Evolutionary conservation across 2,113 vertebrate genomes (phyloP).

Genomic region (Scalopus aquaticus): DNA sequence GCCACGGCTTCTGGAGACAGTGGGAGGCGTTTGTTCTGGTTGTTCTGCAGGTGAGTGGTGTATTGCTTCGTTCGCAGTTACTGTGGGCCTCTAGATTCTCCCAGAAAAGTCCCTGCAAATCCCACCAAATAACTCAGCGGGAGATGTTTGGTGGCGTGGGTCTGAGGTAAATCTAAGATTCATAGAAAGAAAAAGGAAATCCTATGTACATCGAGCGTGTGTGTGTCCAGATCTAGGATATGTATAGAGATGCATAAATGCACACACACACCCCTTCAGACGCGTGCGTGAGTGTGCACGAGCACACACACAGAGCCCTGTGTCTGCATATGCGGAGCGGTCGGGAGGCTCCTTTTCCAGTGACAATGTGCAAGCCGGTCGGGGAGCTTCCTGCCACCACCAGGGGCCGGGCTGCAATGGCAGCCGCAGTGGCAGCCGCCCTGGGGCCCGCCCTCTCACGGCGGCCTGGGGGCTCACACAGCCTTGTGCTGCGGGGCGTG

Average conservation of each 20-base stretch:
- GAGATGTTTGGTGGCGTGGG: constrained; percentile 84
- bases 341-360: constrained; percentile 75
- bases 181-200: constrained; percentile 80
- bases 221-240: constrained; percentile 75
- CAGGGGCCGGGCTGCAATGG: too few species aligned
- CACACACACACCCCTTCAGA: constrained; percentile 66
- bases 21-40: constrained; percentile 57
- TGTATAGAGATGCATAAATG: constrained; percentile 77
- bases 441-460: too few species aligned
- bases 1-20: constrained; percentile 70
- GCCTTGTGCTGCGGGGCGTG: not conserved
- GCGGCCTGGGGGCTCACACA: not conserved
- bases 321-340: constrained; percentile 70
- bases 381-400: constrained; percentile 41
- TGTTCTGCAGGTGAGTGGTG: constrained; percentile 78
- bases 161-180: constrained; percentile 93
- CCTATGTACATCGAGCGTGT: constrained; percentile 83
- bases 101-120: constrained; percentile 73
- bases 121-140: constrained; percentile 71
- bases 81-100: constrained; percentile 71
- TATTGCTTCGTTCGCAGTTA: constrained; percentile 84
- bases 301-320: not conserved
- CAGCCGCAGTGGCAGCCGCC: too few species aligned
- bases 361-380: constrained; percentile 55
- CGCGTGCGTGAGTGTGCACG: constrained; percentile 61